These are phyloP conservation scores for Tyto alba DNA, from an alignment of 2,113 vertebrate species.

Conservation along the genomic window DNA sequence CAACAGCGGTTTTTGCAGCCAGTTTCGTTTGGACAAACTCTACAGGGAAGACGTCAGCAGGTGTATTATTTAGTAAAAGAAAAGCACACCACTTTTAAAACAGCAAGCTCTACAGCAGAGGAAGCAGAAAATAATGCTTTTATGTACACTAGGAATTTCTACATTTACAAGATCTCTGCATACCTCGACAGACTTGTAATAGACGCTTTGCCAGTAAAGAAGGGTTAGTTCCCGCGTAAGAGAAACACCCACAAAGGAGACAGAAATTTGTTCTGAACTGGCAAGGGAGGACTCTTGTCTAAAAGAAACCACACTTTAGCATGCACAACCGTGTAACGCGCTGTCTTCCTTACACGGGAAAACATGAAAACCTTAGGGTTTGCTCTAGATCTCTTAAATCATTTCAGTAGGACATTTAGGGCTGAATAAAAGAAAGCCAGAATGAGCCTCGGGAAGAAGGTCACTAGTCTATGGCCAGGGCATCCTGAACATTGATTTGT, in stretches of 20 bases:
- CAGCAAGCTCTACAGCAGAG: neutral
- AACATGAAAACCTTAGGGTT: neutral
- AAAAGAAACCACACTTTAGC: neutral
- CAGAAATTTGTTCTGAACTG: neutral
- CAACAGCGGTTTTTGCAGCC: neutral
- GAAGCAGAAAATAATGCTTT: neutral
- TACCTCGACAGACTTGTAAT: neutral
- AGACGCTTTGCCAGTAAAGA: neutral
- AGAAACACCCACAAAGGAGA: neutral
- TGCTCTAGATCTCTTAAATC: neutral
- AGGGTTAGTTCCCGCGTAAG: neutral
- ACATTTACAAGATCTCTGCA: neutral
- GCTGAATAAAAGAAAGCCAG: neutral
- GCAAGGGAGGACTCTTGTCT: neutral
- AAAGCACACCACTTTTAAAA: neutral
- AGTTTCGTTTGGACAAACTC: neutral
- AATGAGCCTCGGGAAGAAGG: neutral
- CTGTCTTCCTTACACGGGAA: neutral
- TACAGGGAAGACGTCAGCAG: neutral
- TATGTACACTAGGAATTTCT: neutral
- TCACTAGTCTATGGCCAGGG: neutral
- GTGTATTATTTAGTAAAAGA: neutral
- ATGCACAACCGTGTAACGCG: rapidly evolving
- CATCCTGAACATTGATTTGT: neutral
- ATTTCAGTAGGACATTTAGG: neutral